Percentiles rank a stretch among this genome's conserved stretches.
Conservation (phyloP, 2,888 invertebrate genomes). For the Epinotia bilunana region DNA sequence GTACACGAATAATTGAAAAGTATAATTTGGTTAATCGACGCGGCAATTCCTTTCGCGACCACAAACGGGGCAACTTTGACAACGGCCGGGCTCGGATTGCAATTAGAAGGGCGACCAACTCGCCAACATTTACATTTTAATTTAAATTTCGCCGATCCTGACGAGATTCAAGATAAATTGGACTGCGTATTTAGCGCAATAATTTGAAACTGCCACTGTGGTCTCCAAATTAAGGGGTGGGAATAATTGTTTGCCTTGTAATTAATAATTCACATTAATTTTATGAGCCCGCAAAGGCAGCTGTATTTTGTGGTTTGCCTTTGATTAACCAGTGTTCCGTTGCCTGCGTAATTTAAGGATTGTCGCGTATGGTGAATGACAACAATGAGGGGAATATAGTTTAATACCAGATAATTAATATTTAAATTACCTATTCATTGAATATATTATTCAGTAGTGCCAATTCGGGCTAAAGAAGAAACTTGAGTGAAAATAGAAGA, state of each 20-base stretch:
- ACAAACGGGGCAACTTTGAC: slow-evolving; percentile 67
- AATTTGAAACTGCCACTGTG: slow-evolving; percentile 74
- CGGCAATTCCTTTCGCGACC: slow-evolving; percentile 57
- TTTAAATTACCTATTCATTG: no score
- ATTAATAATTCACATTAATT: slow-evolving; percentile 77
- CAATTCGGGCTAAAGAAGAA: no score
- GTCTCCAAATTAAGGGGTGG: slow-evolving; percentile 71
- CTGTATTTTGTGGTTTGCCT: slow-evolving; percentile 47
- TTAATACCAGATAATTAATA: no score
- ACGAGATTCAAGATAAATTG: slow-evolving; percentile 82
- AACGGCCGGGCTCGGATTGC: slow-evolving; percentile 70
- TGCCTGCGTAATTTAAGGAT: slow-evolving; percentile 3
- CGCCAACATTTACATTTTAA: slow-evolving; percentile 83
- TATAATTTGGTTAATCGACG: slow-evolving; percentile 52
- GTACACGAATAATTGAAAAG: slow-evolving; percentile 39
- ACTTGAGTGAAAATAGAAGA: no score
- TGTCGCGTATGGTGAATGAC: background rate
- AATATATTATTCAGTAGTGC: no score
- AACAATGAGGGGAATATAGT: no score
- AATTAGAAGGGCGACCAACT: slow-evolving; percentile 75
- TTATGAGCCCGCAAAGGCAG: slow-evolving; percentile 55
- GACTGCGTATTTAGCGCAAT: slow-evolving; percentile 78
- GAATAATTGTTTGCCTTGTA: slow-evolving; percentile 77
- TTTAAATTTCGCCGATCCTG: slow-evolving; percentile 81
- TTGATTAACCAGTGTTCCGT: slow-evolving; percentile 49